Evolutionary conservation across 1,140 invertebrate species (phyloP).

Genomic region (Drosophila nikananu): DNA sequence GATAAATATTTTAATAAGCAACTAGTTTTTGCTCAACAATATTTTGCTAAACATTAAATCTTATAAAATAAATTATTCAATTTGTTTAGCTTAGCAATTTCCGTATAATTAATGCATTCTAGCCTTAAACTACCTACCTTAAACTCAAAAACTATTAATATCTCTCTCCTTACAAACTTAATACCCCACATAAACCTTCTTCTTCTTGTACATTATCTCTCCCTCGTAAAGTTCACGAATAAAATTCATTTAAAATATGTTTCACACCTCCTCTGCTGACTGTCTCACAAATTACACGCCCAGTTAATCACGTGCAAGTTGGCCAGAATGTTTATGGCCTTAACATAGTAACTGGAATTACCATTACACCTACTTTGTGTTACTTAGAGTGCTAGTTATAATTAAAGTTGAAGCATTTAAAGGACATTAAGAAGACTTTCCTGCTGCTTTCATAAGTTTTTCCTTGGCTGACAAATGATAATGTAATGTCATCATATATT

Average conservation of each 20-base stretch:
- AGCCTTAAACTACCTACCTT: too few species aligned
- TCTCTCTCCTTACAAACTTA: background rate
- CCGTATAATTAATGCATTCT: background rate
- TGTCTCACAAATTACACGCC: slow-evolving; percentile 10
- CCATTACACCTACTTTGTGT: slow-evolving; percentile 1
- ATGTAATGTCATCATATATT: slow-evolving; percentile 77
- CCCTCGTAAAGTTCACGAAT: background rate
- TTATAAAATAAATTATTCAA: too few species aligned
- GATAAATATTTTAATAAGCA: too few species aligned
- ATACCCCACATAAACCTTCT: background rate
- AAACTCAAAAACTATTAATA: too few species aligned
- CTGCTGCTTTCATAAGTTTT: slow-evolving; percentile 19
- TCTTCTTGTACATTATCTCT: background rate
- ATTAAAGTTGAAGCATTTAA: slow-evolving; percentile 57
- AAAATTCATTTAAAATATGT: slow-evolving; percentile 19
- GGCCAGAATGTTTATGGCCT: slow-evolving; percentile 21
- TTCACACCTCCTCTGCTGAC: slow-evolving; percentile 5
- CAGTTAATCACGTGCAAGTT: slow-evolving; percentile 17
- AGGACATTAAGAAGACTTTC: slow-evolving; percentile 16
- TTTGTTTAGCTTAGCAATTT: background rate
- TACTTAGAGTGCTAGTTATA: slow-evolving; percentile 44
- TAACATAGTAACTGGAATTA: slow-evolving; percentile 10
- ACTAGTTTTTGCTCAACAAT: too few species aligned
- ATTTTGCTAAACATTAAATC: too few species aligned
- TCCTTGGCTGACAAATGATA: slow-evolving; percentile 63